Evolutionary conservation across 1,140 invertebrate genomes (phyloP).

Genomic region (Drosophila novamexicana): DNA sequence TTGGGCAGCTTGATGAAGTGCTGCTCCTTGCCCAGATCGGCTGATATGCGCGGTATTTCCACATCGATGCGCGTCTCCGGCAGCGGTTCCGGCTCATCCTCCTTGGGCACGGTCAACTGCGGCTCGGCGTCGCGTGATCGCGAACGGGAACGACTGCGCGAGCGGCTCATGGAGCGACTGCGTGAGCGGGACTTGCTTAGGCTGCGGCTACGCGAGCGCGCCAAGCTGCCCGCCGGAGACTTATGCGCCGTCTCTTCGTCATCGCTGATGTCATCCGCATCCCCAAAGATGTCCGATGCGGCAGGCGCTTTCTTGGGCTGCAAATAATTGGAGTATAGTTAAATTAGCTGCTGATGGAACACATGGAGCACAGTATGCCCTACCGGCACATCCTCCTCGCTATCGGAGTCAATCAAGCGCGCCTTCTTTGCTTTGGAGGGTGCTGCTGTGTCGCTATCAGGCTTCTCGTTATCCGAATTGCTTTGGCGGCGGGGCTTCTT

Average conservation of each 20-base stretch:
- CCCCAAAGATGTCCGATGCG: constrained; percentile 95
- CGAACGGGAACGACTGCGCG: constrained; percentile 56
- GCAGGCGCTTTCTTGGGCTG: constrained; percentile 66
- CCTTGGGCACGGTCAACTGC: constrained; percentile 80
- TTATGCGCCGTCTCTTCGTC: constrained; percentile 86
- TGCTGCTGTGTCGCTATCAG: constrained; percentile 59
- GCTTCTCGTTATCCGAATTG: constrained; percentile 58
- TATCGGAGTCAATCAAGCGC: constrained; percentile 86
- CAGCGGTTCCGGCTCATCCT: constrained; percentile 90
- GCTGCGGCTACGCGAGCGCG: constrained; percentile 58
- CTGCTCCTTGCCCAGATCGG: constrained; percentile 95
- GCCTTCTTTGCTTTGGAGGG: constrained; percentile 85
- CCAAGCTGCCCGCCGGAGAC: constrained; percentile 36
- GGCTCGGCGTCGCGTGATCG: constrained; percentile 63
- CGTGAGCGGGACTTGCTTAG: constrained; percentile 55
- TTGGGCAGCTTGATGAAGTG: constrained; percentile 98
- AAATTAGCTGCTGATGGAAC: neutral
- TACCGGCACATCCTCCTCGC: constrained; percentile 75
- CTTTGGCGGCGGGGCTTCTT: constrained; percentile 72
- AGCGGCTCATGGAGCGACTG: constrained; percentile 64
- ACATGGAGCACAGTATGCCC: neutral
- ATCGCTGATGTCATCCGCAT: constrained; percentile 96
- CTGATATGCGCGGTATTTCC: constrained; percentile 97
- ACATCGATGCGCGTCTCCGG: constrained; percentile 98
- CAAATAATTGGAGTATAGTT: constrained; percentile 5